Evolutionary conservation across 2,888 invertebrate genomes (phyloP), one percentile per base, ranked within the genome.

Genomic region (Leptura quadrifasciata): DNA sequence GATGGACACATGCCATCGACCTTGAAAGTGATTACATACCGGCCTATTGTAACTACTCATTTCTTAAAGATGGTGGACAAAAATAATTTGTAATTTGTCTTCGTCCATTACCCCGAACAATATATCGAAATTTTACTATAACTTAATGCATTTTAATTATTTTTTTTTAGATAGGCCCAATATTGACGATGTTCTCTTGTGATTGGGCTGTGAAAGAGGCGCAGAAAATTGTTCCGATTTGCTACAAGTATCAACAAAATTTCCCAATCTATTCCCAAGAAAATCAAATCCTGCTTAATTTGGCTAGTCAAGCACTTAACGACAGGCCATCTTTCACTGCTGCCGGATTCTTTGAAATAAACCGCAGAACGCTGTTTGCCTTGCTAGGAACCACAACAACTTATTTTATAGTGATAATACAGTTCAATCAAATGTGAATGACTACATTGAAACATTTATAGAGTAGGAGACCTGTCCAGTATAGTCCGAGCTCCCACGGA

Each of bases 191-290:
- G 54, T 77, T 75, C 27, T 67, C 69, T 21, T 72, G 72, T n/a
- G 77, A 77, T 24, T 75, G 72, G 74, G 65, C 75, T 20, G 47
- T 70, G 20, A 12, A 72, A 17, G 74, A 77, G 31, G 70, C 79
- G 6, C 47, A 79, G 6, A 70, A 63, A 35, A 31, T 79, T 17
- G 20, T 75, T 8, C 47, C 71, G 0, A 35, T 75, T 2, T 79
- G 79, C 58, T 76, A 76, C 61, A 72, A 75, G 64, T 76, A 58
- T 20, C 79, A 79, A 54, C 67, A 73, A 52, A 67, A 70, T 24
- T 72, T 75, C n/a, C 68, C 73, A 1, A 71, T 73, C n/a, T 76
- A 64, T 61, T 76, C 76, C 1, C 64, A 72, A 15, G 75, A 76
- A 39, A 75, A 71, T 52, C 75, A 76, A 69, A 76, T 72, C 55